phyloP scores from a whole-genome alignment of 2,113 vertebrate species.

The Proterorhinus semilunaris region DNA sequence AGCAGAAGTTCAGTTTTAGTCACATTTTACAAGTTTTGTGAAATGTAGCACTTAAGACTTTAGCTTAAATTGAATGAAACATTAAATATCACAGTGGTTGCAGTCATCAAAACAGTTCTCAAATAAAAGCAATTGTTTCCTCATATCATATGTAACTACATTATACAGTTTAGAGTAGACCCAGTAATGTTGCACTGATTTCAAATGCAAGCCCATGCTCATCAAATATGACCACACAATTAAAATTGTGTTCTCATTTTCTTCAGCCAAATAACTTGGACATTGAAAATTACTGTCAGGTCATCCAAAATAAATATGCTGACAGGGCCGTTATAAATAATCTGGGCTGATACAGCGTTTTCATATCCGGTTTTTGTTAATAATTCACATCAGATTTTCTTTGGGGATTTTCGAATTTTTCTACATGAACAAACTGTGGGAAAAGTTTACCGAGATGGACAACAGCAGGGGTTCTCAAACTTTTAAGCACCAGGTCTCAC shows the following conservation, averaged over 20 bases:
- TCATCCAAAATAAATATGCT: background rate
- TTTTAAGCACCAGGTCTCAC: too few relatives aligned
- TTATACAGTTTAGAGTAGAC: background rate
- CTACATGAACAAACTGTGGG: slow-evolving; percentile 16
- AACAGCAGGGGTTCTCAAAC: background rate
- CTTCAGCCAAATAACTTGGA: background rate
- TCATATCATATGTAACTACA: too few relatives aligned
- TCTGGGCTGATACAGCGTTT: slow-evolving; percentile 8
- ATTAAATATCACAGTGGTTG: too few relatives aligned
- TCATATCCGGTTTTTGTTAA: background rate
- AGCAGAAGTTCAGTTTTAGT: too few relatives aligned
- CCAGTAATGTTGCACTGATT: background rate
- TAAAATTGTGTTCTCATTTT: background rate
- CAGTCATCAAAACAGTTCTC: too few relatives aligned
- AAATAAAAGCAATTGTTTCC: too few relatives aligned
- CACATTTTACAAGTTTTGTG: too few relatives aligned
- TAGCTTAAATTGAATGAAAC: too few relatives aligned
- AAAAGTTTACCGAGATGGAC: slow-evolving; percentile 15
- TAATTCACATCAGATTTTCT: background rate
- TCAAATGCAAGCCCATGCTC: background rate
- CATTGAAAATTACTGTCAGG: background rate
- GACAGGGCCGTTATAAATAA: background rate
- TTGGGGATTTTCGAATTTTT: background rate
- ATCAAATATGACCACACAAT: background rate
- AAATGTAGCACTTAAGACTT: too few relatives aligned